Evolutionary conservation across 2,113 vertebrate genomes (phyloP), one percentile per base, ranked within the genome.

Genomic region (Entelurus aequoreus): DNA sequence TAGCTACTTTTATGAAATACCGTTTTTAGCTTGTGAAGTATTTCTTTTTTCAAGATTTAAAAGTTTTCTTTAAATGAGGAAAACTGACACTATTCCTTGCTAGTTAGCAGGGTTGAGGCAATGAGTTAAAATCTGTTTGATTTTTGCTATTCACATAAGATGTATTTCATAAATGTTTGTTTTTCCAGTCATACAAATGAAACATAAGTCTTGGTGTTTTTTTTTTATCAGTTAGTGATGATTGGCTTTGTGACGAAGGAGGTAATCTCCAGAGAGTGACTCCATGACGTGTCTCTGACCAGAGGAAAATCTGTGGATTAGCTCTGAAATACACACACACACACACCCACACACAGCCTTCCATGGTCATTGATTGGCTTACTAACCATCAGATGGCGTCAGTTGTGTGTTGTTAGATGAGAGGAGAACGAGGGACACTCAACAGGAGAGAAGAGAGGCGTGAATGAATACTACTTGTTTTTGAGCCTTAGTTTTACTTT

Each of bases 241-340:
- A 65, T 14, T 65, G 49, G 65, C 70, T 76, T 79, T 57, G 64
- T 76, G 72, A 83, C 58, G 44, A 59, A 53, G 63, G 48, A 78
- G 78, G 65, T 83, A 86, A 87, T 87, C 85, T 55, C 55, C 49
- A 47, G 61, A 56, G 12, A 50, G 66, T 64, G 73, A 78, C 69
- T 72, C 65, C 49, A 37, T 78, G 67, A 75, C 74, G 72, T 77
- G 48, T 72, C 16, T 57, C 55, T 80, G 69, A 81, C 66, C 80
- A 80, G 79, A 86, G 78, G 82, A 78, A 84, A 80, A 63, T 79
- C 64, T 0, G 8, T 40, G 63, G 83, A 86, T 88, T 86, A 87
- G 69, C 75, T 51, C 44, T 65, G 15, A 77, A 68, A 74, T 72
- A 77, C 48, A 63, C 70, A 67, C 47, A 56, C 49, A 60, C 53